Evolutionary conservation across 2,888 invertebrate species (phyloP).

Genomic region (Lapara coniferarum): DNA sequence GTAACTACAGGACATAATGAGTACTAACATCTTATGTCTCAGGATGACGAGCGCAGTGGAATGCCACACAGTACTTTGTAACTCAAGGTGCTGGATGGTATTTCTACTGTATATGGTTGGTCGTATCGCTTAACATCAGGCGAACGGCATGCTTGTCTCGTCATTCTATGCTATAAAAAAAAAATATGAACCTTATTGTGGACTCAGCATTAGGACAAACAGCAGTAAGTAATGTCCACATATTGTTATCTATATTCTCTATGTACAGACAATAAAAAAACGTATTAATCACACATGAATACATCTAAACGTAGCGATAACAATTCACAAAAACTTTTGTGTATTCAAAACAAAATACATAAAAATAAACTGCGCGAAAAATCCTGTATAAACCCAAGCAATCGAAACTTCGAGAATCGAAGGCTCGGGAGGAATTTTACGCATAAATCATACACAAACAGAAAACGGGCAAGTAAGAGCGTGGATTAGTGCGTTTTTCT

Average conservation of each 20-base stretch:
- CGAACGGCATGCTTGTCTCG: no score
- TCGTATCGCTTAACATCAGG: no score
- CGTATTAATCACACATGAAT: background rate
- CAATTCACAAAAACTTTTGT: conserved; percentile 26
- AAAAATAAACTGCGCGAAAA: conserved; percentile 23
- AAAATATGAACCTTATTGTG: no score
- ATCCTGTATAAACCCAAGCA: conserved; percentile 37
- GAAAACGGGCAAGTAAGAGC: conserved; percentile 21
- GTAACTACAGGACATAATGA: no score
- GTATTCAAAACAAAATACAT: conserved; percentile 12
- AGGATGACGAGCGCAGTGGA: no score
- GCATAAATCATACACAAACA: conserved; percentile 38
- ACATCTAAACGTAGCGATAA: background rate
- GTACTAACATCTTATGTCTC: no score
- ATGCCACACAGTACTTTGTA: no score
- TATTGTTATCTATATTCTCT: background rate
- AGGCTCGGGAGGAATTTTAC: conserved; percentile 30
- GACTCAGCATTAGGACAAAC: no score
- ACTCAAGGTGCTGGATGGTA: no score
- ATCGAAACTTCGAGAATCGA: conserved; percentile 41
- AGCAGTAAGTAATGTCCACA: no score
- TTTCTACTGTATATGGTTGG: no score
- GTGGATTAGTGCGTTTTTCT: conserved; percentile 34
- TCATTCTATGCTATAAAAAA: no score
- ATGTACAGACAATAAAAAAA: background rate